Percentiles rank a stretch among this genome's conserved stretches.
phyloP scores from a whole-genome alignment of 2,888 invertebrate species.

The Gnatocerus cornutus region DNA sequence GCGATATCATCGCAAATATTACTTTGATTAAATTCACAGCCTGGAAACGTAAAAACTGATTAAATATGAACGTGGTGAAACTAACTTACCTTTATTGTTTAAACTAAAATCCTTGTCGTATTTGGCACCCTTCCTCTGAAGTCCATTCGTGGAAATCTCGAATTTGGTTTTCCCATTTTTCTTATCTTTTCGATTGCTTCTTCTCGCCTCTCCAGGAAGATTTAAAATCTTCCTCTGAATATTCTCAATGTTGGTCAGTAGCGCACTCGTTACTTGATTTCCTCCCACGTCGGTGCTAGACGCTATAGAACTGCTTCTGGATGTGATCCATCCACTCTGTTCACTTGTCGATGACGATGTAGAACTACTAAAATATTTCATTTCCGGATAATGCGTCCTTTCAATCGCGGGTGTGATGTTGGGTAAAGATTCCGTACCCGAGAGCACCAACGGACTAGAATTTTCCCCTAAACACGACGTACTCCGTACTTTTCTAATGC shows the following conservation, averaged over 20 bases:
- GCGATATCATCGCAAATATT: slow-evolving; percentile 61
- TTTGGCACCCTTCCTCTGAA: slow-evolving; percentile 52
- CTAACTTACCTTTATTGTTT: slow-evolving; percentile 56
- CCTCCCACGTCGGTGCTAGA: slow-evolving; percentile 67
- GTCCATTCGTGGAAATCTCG: slow-evolving; percentile 53
- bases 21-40: slow-evolving; percentile 64
- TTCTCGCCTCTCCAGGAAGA: slow-evolving; percentile 55
- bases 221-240: slow-evolving; percentile 58
- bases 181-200: slow-evolving; percentile 54
- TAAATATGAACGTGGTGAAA: neutral
- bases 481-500: slow-evolving; percentile 75
- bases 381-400: slow-evolving; percentile 55
- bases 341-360: slow-evolving; percentile 82
- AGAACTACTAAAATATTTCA: slow-evolving; percentile 65
- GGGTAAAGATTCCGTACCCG: slow-evolving; percentile 80
- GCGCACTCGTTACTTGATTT: slow-evolving; percentile 57
- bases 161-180: slow-evolving; percentile 41
- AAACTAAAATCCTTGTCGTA: slow-evolving; percentile 53
- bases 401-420: slow-evolving; percentile 76
- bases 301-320: slow-evolving; percentile 79
- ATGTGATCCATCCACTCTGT: slow-evolving; percentile 92
- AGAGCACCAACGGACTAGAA: slow-evolving; percentile 67
- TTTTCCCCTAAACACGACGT: slow-evolving; percentile 76
- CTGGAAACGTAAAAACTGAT: slow-evolving; percentile 51
- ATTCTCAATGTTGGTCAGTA: slow-evolving; percentile 57